Percentiles rank a stretch among this genome's conserved stretches.
Evolutionary conservation across 53 echinoderm and acorn worm genomes (phyloP).

Genomic region (Holothuria scabra): DNA sequence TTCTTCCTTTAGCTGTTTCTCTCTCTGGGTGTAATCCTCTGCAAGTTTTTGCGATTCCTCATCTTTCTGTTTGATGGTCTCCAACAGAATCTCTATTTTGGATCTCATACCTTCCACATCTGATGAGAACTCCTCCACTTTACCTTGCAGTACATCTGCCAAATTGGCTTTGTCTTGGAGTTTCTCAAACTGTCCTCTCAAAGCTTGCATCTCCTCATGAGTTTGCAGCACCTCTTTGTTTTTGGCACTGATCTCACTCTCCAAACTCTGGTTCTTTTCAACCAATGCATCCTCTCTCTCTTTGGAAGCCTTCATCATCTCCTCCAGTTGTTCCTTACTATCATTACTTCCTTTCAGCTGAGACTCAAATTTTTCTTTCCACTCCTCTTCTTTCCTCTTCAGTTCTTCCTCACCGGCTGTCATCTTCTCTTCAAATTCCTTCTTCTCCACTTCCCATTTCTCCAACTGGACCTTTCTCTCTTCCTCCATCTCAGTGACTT

Average conservation of each 20-base stretch:
- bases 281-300: slow-evolving; percentile 40
- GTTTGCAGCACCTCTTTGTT: slow-evolving; percentile 75
- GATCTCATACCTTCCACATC: slow-evolving; percentile 57
- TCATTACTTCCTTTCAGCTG: slow-evolving; percentile 1
- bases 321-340: background rate
- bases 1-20: slow-evolving; percentile 74
- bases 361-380: slow-evolving; percentile 27
- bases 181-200: slow-evolving; percentile 39
- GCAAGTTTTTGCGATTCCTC: slow-evolving; percentile 49
- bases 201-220: slow-evolving; percentile 59
- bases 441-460: slow-evolving; percentile 66
- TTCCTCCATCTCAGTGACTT: slow-evolving; percentile 59
- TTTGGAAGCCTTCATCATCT: background rate
- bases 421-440: slow-evolving; percentile 56
- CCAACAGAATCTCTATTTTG: slow-evolving; percentile 51
- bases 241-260: slow-evolving; percentile 79
- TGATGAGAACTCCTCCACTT: slow-evolving; percentile 48
- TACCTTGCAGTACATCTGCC: slow-evolving; percentile 48
- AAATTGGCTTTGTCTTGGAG: slow-evolving; percentile 52
- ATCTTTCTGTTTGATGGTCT: slow-evolving; percentile 56
- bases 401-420: slow-evolving; percentile 44
- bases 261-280: slow-evolving; percentile 63
- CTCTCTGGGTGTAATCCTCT: slow-evolving; percentile 53
- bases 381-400: slow-evolving; percentile 46
- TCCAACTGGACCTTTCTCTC: slow-evolving; percentile 37